Percentiles rank a stretch among this genome's conserved stretches.
These are phyloP conservation scores for Smutsia temminckii DNA, from an alignment of 2,797 vertebrate genomes.

Conservation along the genomic window DNA sequence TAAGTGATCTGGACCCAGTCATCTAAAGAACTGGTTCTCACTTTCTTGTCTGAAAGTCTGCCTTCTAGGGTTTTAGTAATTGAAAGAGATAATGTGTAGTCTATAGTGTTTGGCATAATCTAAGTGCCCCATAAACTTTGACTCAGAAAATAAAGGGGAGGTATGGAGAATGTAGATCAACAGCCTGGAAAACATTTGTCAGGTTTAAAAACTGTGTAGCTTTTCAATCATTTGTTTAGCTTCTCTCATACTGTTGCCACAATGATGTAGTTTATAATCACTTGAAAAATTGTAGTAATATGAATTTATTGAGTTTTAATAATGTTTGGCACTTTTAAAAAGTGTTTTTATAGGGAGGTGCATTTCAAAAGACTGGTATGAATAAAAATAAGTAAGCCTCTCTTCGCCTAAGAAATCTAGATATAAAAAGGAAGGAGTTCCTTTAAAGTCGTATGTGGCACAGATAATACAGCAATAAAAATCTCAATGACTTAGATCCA, in stretches of 20 bases:
- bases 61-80: background rate
- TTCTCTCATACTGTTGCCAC: background rate
- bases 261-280: background rate
- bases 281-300: constrained; percentile 21
- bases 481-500: background rate
- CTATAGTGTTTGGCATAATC: background rate
- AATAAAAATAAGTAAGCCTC: background rate
- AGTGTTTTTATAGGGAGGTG: background rate
- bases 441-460: background rate
- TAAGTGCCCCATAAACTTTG: background rate
- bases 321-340: background rate
- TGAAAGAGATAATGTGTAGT: background rate
- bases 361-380: background rate
- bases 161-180: background rate
- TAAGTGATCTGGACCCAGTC: background rate
- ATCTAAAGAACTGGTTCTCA: background rate
- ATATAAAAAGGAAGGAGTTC: background rate
- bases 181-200: background rate
- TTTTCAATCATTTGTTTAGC: background rate
- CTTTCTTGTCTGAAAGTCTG: background rate
- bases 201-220: background rate
- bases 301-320: background rate
- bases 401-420: background rate
- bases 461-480: background rate
- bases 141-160: background rate